Conservation (phyloP, 2,113 vertebrate genomes). For the Ellobius talpinus region DNA sequence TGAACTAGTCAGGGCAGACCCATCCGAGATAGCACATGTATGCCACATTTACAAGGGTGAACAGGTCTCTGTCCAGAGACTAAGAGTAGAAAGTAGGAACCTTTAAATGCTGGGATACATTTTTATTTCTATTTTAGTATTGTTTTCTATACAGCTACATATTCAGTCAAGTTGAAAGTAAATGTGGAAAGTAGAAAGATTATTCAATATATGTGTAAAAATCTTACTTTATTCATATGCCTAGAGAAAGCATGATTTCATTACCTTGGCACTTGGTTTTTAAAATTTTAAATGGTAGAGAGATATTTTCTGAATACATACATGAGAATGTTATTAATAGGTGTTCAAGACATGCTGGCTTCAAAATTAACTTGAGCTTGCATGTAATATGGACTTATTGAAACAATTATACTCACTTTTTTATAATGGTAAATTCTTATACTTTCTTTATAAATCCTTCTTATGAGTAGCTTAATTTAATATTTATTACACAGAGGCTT, state of each 20-base stretch:
- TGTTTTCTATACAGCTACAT: neutral
- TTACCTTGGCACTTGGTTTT: neutral
- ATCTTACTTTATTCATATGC: neutral
- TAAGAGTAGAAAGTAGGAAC: neutral
- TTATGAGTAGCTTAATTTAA: conserved; percentile 58
- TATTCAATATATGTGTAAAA: neutral
- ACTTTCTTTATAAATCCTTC: conserved; percentile 30
- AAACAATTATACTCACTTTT: neutral
- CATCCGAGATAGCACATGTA: neutral
- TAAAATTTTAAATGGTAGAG: neutral
- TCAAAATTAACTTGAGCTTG: conserved; percentile 11
- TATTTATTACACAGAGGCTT: conserved; percentile 66
- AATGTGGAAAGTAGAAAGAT: neutral
- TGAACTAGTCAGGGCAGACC: neutral
- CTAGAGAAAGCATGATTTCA: neutral
- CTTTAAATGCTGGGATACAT: neutral
- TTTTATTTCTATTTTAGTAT: neutral
- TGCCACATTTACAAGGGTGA: neutral
- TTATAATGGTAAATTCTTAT: conserved; percentile 35
- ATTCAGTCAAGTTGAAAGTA: conserved; percentile 14
- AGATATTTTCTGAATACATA: neutral
- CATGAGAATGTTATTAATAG: neutral
- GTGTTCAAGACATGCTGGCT: neutral
- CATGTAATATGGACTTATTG: neutral
- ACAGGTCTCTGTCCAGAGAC: neutral